Conservation (phyloP, 2,888 invertebrate genomes). For the Vannuccia rotundouncinata region DNA sequence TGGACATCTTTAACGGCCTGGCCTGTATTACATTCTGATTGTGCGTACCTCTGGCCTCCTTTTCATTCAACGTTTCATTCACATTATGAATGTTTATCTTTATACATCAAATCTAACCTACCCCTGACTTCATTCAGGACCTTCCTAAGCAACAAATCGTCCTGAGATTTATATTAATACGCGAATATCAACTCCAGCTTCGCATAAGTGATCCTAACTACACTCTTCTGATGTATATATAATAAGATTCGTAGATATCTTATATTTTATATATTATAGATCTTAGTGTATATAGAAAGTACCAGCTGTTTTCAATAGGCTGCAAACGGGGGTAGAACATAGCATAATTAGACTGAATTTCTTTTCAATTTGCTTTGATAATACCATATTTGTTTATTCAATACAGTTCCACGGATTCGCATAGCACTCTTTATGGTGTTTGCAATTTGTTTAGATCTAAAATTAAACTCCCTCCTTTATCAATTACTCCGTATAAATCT, state of each 20-base stretch:
- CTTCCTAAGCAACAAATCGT: not conserved
- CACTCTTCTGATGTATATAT: too few relatives aligned
- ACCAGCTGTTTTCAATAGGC: not conserved
- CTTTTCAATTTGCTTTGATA: constrained; percentile 13
- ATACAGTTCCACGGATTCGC: too few relatives aligned
- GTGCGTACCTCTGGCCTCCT: not conserved
- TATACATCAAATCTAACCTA: not conserved
- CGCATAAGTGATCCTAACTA: too few relatives aligned
- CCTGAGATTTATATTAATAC: not conserved
- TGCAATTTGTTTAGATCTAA: not conserved
- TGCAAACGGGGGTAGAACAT: too few relatives aligned
- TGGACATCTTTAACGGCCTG: not conserved
- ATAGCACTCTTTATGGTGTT: too few relatives aligned
- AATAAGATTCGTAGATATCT: too few relatives aligned
- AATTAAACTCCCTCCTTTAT: not conserved
- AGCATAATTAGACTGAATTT: constrained; percentile 20
- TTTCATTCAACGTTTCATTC: constrained; percentile 6
- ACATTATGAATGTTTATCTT: constrained; percentile 12
- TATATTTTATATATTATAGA: not conserved
- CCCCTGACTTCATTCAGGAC: not conserved
- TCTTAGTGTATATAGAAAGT: not conserved
- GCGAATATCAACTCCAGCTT: too few relatives aligned
- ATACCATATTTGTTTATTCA: not conserved
- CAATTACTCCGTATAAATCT: constrained; percentile 2
- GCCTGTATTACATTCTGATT: constrained; percentile 18